Base-by-base conservation (phyloP, 2,888 invertebrate species). In the Stenurella melanura region DNA sequence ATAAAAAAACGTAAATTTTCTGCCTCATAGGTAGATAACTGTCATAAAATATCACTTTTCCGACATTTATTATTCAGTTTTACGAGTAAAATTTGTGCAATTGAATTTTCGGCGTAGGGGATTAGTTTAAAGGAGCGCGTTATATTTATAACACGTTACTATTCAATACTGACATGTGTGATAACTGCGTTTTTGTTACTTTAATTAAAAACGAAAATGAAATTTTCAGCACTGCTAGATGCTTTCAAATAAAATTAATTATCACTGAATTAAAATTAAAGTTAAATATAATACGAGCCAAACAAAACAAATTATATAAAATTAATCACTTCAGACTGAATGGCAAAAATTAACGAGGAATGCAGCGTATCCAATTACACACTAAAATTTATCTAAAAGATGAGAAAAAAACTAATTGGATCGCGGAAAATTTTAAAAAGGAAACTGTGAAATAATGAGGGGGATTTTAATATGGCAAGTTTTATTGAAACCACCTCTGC, bases 361-460 rank as follows among this genome's bases (percentile, higher is more conserved):
- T 67, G 54, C 67, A 56, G 26, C 21, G 67, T 26, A 54, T 67
- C 67, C 54, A 67, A 67, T 67, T 67, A 67, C 50, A 54, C 26
- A 67, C 15, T 56, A 67, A 34, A 67, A 67, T 67, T 67, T 26
- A 54, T 56, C 54, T 54, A 54, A 26, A 67, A 26, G 67, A 64
- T 4, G 42, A 19, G 60, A 61, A 60, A 21, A n/a, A 61, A 70
- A 70, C 60, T 70, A 70, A 70, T 70, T 70, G 70, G 70, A 70
- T 21, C 60, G 5, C 19, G 60, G 38, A 42, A 38, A 58, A 34
- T 21, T 34, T 57, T 57, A 21, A n/a, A 42, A 61, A 57, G 58
- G 42, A 70, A 67, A 50, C 66, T 21, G 50, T 6, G 60, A 61
- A 57, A 70, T 61, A 70, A 61, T 70, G 42, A 70, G 61, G 26